Percentiles rank a stretch among this genome's conserved stretches.
Conservation (phyloP, 2,888 invertebrate genomes). For the Lasioglossum oenotherae region DNA sequence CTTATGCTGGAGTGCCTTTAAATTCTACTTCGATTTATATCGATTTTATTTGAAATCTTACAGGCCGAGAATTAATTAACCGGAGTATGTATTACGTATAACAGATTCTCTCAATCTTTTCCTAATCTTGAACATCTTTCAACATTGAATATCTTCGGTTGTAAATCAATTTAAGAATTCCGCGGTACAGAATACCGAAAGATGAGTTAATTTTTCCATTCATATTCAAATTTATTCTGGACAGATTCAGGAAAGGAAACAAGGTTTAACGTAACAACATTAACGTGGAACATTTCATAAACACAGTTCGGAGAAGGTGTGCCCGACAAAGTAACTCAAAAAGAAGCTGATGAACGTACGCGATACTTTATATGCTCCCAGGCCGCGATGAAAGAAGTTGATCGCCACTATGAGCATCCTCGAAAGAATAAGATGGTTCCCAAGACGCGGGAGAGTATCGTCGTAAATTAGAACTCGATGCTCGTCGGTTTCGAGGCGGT, state of each 20-base stretch:
- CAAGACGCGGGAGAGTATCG: slow-evolving; percentile 71
- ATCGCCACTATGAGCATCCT: slow-evolving; percentile 32
- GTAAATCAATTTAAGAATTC: background rate
- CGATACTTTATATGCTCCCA: background rate
- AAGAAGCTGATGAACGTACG: background rate
- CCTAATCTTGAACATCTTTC: background rate
- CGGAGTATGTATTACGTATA: too few species aligned
- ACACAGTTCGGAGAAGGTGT: background rate
- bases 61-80: background rate
- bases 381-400: background rate
- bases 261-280: background rate
- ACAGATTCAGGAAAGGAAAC: background rate
- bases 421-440: slow-evolving; percentile 21
- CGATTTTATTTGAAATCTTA: background rate
- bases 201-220: too few species aligned
- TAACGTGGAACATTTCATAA: background rate
- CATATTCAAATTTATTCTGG: background rate
- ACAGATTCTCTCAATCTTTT: background rate
- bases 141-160: background rate
- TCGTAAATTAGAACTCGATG: slow-evolving; percentile 82
- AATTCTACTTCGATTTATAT: background rate
- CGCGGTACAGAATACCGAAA: too few species aligned
- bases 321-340: background rate
- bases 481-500: slow-evolving; percentile 73
- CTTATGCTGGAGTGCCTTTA: background rate